Evolutionary conservation across 2,113 vertebrate genomes (phyloP).

Genomic region (Raja brachyura): DNA sequence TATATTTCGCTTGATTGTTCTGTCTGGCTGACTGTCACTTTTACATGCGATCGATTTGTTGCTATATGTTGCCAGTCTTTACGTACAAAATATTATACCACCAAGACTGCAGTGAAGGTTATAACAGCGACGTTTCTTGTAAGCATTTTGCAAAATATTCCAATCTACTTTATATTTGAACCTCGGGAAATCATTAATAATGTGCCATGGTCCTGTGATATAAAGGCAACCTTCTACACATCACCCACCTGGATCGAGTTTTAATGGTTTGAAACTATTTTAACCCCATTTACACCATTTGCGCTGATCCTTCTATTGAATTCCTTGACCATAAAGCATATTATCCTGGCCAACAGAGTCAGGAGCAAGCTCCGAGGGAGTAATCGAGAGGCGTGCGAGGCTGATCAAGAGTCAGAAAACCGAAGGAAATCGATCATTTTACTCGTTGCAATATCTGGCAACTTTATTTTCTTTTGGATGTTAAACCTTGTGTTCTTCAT

Average conservation of each 20-base stretch:
- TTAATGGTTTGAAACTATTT: not conserved
- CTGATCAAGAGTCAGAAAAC: not conserved
- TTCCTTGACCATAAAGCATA: not conserved
- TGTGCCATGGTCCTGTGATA: not conserved
- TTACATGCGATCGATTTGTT: not conserved
- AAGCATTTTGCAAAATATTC: not conserved
- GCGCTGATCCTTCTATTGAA: not conserved
- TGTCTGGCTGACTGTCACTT: not conserved
- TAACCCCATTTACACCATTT: not conserved
- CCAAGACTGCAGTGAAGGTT: not conserved
- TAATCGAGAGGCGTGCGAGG: not conserved
- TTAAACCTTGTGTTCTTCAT: too few relatives aligned
- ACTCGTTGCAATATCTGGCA: too few relatives aligned
- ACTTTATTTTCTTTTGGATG: too few relatives aligned
- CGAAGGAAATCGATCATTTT: too few relatives aligned
- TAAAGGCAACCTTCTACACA: not conserved
- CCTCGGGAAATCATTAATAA: not conserved
- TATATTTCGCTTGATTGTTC: not conserved
- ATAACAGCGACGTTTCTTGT: not conserved
- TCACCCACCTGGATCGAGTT: not conserved
- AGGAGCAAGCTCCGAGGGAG: not conserved
- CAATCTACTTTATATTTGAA: constrained; percentile 11
- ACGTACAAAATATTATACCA: not conserved
- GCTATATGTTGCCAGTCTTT: not conserved
- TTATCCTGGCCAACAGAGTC: not conserved